phyloP scores from a whole-genome alignment of 2,888 invertebrate genomes.

The Amorpha juglandis region DNA sequence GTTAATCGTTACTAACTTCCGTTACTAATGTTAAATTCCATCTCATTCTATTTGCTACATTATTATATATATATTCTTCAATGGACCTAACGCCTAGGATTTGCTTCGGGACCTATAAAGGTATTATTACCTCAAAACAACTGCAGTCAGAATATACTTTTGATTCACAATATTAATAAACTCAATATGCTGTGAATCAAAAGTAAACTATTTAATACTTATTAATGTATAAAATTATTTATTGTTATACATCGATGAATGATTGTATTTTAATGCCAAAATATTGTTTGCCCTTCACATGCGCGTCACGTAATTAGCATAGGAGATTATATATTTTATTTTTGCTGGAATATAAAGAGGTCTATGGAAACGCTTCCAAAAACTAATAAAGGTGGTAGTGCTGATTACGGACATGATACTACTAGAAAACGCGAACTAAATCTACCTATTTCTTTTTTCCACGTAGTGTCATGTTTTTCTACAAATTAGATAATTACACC shows the following conservation, averaged over 20 bases:
- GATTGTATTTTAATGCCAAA: constrained; percentile 65
- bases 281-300: constrained; percentile 38
- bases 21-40: background rate
- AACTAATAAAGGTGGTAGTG: no score
- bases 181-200: background rate
- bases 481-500: no score
- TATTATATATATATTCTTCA: background rate
- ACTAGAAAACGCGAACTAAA: no score
- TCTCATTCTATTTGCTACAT: background rate
- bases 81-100: background rate
- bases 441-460: no score
- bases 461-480: no score
- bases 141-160: constrained; percentile 12
- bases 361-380: no score
- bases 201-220: constrained; percentile 22
- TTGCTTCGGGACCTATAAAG: background rate
- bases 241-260: constrained; percentile 47
- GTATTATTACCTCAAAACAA: constrained; percentile 1
- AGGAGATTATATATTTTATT: constrained; percentile 8
- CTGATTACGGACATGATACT: no score
- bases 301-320: constrained; percentile 6
- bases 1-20: background rate
- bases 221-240: constrained; percentile 50
- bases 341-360: background rate
- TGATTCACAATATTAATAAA: constrained; percentile 14